A percentile compares a stretch with the other conserved stretches of the same genome.
Conservation (phyloP, 2,888 invertebrate genomes). For the Cephus rjabovi region DNA sequence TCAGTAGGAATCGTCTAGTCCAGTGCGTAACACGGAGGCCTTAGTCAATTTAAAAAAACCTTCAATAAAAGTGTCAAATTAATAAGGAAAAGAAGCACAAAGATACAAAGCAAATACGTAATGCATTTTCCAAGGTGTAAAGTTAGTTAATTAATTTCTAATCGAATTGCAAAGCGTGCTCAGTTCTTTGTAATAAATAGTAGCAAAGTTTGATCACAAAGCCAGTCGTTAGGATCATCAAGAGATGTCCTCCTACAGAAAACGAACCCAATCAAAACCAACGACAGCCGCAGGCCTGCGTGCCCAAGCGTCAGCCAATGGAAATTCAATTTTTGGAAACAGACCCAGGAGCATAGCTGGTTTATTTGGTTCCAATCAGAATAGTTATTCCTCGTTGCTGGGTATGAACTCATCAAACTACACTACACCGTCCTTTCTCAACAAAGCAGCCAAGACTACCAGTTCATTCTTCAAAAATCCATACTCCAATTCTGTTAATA, state of each 20-base stretch:
- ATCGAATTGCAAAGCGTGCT: not conserved
- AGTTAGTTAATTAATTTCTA: not conserved
- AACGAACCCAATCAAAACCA: conserved; percentile 60
- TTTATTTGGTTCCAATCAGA: conserved; percentile 55
- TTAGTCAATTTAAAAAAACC: not conserved
- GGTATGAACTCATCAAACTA: conserved; percentile 51
- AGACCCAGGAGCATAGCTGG: conserved; percentile 59
- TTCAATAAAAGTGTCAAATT: not conserved
- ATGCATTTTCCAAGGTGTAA: not conserved
- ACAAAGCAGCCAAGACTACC: conserved; percentile 39
- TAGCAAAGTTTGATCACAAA: not conserved
- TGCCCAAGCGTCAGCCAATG: conserved; percentile 64
- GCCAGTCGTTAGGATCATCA: not conserved
- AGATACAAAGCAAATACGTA: not conserved
- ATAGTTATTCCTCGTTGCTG: conserved; percentile 54
- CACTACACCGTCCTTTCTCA: conserved; percentile 45
- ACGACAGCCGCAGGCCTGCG: conserved; percentile 63
- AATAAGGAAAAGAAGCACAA: not conserved
- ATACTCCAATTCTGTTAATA: conserved; percentile 62
- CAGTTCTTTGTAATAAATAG: not conserved
- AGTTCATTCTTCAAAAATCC: conserved; percentile 54
- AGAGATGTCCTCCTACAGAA: conserved; percentile 61
- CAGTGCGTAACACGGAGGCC: not conserved
- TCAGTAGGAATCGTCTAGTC: conserved; percentile 37
- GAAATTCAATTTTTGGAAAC: conserved; percentile 63